Base-by-base conservation (phyloP, 2,888 invertebrate genomes). In the Sicus ferrugineus region DNA sequence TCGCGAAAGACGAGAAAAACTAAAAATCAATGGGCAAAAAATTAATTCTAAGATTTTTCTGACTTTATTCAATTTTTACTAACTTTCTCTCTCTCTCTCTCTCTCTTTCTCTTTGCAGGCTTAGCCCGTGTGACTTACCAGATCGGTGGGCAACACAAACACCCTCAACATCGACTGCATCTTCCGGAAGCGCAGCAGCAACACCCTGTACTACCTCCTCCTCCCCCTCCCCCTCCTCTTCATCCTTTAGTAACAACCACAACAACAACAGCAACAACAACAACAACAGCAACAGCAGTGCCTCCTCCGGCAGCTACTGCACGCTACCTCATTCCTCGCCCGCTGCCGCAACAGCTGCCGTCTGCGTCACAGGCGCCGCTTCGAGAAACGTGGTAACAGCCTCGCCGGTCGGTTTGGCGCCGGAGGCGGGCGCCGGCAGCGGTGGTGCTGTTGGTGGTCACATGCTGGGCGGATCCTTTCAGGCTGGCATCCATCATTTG, bases 101-200 rank as follows among this genome's bases (percentile, higher is more conserved):
- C n/a, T 58, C 7, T 56, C 11, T 11, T 67, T 16, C 26, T 62
- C 23, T 16, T 91, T 91, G 77, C 89, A 94, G 94, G 92, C 91
- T 93, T 89, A 92, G 93, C 90, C 93, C 93, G 89, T 92, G 93
- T 92, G 93, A 94, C 88, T 90, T 93, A 89, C 92, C 84, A 80
- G 85, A 85, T 80, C 83, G 81, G 81, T 86, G 86, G 86, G 81
- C 77, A 76, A 77, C 80, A 80, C 75, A 77, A 73, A 78, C 77
- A 76, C 73, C 80, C 50, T 70, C 73, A 61, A 26, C 73, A 72
- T 50, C 64, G 66, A 72, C 73, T 48, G 67, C 71, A 26, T 58
- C 64, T 63, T n/a, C 71, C 48, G 46, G 56, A 50, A 34, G 70
- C 67, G 42, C 67, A 64, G 42, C 75, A 66, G 56, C 69, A 64